phyloP scores from a whole-genome alignment of 2,113 vertebrate species.

The Vimba vimba region DNA sequence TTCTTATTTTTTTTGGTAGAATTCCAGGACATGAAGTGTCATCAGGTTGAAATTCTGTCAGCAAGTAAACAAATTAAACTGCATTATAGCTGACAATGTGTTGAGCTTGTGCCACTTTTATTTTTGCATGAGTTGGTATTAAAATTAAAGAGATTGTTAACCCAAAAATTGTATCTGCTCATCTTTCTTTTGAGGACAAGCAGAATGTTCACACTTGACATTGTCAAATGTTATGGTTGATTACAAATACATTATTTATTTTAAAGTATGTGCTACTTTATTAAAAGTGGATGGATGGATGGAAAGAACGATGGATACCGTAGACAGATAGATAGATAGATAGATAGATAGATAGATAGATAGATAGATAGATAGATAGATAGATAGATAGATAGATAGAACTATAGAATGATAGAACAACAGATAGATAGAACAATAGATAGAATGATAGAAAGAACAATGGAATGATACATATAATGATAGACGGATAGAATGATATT shows the following conservation, averaged over 20 bases:
- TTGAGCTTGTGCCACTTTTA: background rate
- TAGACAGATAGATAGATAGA: too few species aligned
- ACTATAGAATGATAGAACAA: too few species aligned
- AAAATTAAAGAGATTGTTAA: conserved; percentile 22
- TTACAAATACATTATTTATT: background rate
- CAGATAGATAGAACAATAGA: too few species aligned
- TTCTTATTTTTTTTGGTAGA: background rate
- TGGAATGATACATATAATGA: too few species aligned
- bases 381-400: too few species aligned
- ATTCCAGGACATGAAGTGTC: conserved; percentile 15
- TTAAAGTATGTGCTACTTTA: too few species aligned
- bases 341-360: too few species aligned
- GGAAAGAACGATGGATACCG: too few species aligned
- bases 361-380: too few species aligned
- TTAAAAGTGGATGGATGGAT: too few species aligned
- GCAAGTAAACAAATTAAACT: conserved; percentile 32
- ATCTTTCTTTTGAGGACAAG: background rate
- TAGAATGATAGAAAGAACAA: too few species aligned
- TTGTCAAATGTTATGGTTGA: background rate
- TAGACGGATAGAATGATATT: too few species aligned
- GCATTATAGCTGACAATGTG: conserved; percentile 27
- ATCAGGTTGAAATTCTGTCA: conserved; percentile 36
- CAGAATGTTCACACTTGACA: background rate
- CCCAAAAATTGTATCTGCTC: background rate
- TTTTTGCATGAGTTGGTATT: conserved; percentile 10